Percentiles rank a stretch among this genome's conserved stretches.
Evolutionary conservation across 1,140 invertebrate species (phyloP).

Genomic region (Drosophila obscura): DNA sequence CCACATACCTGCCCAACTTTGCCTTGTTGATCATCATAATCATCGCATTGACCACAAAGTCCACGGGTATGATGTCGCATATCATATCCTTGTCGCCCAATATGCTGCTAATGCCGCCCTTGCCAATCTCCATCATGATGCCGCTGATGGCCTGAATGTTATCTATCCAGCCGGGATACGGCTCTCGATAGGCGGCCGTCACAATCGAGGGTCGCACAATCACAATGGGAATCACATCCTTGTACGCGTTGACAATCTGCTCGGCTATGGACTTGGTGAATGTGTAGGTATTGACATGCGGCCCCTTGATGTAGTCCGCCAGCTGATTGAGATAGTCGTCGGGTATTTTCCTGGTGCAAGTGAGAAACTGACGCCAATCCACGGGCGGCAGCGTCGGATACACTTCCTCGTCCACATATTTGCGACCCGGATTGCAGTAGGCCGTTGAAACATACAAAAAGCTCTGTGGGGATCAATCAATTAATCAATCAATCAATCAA

Average conservation of each 20-base stretch:
- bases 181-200: conserved; percentile 90
- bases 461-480: conserved; percentile 84
- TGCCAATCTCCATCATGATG: conserved; percentile 92
- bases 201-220: conserved; percentile 97
- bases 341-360: conserved; percentile 86
- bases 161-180: conserved; percentile 95
- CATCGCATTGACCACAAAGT: conserved; percentile 94
- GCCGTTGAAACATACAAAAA: conserved; percentile 95
- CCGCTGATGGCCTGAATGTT: conserved; percentile 94
- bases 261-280: conserved; percentile 94
- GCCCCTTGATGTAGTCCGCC: conserved; percentile 86
- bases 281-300: conserved; percentile 95
- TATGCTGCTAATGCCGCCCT: conserved; percentile 93
- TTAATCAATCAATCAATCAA: not conserved
- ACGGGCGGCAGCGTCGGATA: conserved; percentile 87
- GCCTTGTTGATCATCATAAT: conserved; percentile 90
- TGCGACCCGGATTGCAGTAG: conserved; percentile 92
- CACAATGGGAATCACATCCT: conserved; percentile 89
- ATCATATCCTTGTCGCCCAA: conserved; percentile 89
- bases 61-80: conserved; percentile 95
- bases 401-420: conserved; percentile 88
- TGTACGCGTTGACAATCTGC: conserved; percentile 88
- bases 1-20: conserved; percentile 55
- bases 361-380: conserved; percentile 87
- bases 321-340: conserved; percentile 86